Percentiles rank a stretch among this genome's conserved stretches.
Evolutionary conservation across 1,140 invertebrate species (phyloP).

Genomic region (Neodiprion fabricii): DNA sequence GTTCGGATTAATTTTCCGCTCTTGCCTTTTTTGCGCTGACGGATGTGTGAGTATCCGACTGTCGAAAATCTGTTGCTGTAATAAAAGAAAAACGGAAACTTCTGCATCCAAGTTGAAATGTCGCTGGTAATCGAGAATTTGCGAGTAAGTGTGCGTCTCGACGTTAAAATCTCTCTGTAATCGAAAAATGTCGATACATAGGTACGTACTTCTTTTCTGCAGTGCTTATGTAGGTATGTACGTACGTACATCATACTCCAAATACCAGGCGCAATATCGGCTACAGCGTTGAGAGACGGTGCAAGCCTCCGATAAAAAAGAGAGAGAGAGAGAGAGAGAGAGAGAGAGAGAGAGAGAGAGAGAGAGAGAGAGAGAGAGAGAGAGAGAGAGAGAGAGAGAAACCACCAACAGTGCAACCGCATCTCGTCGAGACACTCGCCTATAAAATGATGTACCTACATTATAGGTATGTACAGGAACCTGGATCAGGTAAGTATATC

Average conservation of each 20-base stretch:
- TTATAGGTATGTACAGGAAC: slow-evolving; percentile 9
- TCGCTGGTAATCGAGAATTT: no score
- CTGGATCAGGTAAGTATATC: slow-evolving; percentile 9
- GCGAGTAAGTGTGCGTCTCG: no score
- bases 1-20: slow-evolving; percentile 53
- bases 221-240: no score
- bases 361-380: neutral
- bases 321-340: no score
- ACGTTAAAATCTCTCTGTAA: no score
- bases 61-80: neutral
- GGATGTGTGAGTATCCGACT: neutral
- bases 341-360: no score
- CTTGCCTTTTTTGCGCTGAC: slow-evolving; percentile 18
- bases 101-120: neutral
- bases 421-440: slow-evolving; percentile 20
- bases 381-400: no score
- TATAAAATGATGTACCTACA: neutral
- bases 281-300: neutral
- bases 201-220: neutral
- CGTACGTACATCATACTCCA: neutral
- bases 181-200: no score
- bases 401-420: no score
- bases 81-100: neutral
- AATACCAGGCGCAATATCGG: neutral
- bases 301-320: neutral